Base-by-base conservation (phyloP, 2,888 invertebrate genomes). In the Chrysomela aeneicollis region DNA sequence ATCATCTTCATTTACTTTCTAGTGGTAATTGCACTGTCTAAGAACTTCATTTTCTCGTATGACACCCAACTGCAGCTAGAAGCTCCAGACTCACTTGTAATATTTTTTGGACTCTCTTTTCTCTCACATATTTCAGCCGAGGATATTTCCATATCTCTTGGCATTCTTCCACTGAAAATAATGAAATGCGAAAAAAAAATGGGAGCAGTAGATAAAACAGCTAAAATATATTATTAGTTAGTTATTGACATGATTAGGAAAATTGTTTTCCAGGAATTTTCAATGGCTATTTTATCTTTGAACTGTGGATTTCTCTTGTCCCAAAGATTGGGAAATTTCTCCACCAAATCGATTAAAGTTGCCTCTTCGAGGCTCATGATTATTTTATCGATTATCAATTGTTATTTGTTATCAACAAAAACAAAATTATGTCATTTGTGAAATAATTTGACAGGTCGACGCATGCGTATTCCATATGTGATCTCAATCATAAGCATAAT, bases 1-100 rank as follows among this genome's bases (percentile, higher is more conserved):
- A 1, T 42, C 2, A 15, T 30, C 22, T 51, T 51, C 30, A 51
- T 50, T 51, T 51, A 51, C 51, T 51, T 51, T n/a, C 51, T 51
- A 0, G 50, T 22, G 0, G 21, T 22, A 22, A 50, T 19, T 5
- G 22, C 50, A 21, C 12, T n/a, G 19, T 50, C 2, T 21, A 50
- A 22, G n/a, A 50, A 50, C 10, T 19, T 19, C 12, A 50, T 21
- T 50, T 50, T 50, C 19, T 50, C 50, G 19, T 2, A 50, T 10
- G 10, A 22, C 9, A 22, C 21, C 50, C 21, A 50, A 50, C n/a
- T 50, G 21, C 50, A 50, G 50, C 50, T 50, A 17, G 22, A 26
- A 26, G 51, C 51, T 5, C 26, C 51, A 1, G 51, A 51, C 26
- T 26, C 51, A 12, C n/a, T 26, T 50, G 2, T 18, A 17, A 50